Evolutionary conservation across 2,888 invertebrate genomes (phyloP).

Genomic region (Trichopria drosophilae): DNA sequence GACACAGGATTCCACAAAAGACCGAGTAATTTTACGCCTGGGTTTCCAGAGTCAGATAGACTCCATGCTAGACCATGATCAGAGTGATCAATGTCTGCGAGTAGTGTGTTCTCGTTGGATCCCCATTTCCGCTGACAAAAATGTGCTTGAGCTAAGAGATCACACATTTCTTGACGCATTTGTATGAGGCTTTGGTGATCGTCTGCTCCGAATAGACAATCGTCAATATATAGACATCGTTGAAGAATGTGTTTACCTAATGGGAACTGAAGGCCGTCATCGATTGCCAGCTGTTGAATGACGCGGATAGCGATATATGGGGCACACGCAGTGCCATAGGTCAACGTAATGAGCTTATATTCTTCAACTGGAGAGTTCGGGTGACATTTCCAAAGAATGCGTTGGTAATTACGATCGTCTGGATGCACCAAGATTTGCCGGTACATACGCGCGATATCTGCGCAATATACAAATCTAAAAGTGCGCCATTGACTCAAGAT

Average conservation of each 20-base stretch:
- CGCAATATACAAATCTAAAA: slow-evolving; percentile 2
- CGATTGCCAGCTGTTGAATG: slow-evolving; percentile 30
- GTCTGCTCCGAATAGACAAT: slow-evolving; percentile 21
- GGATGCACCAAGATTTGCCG: too few species aligned
- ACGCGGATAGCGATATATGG: slow-evolving; percentile 34
- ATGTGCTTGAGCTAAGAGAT: neutral
- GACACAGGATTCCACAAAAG: too few species aligned
- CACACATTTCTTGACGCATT: slow-evolving; percentile 7
- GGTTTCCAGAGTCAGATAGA: too few species aligned
- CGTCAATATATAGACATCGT: slow-evolving; percentile 14
- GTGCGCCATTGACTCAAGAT: slow-evolving; percentile 8
- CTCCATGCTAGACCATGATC: slow-evolving; percentile 27
- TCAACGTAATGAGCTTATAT: slow-evolving; percentile 8
- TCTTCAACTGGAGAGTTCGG: neutral
- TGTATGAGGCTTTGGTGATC: neutral
- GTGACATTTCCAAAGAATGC: slow-evolving; percentile 4
- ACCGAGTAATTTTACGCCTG: too few species aligned
- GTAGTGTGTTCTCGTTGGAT: slow-evolving; percentile 9
- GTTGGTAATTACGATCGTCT: neutral
- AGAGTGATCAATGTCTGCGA: neutral
- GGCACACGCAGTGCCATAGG: slow-evolving; percentile 34
- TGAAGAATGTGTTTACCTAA: slow-evolving; percentile 6
- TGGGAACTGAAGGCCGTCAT: slow-evolving; percentile 18
- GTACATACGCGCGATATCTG: slow-evolving; percentile 23
- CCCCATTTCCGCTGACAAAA: slow-evolving; percentile 29